phyloP scores from a whole-genome alignment of 2,888 invertebrate species.

The Busseola fusca region DNA sequence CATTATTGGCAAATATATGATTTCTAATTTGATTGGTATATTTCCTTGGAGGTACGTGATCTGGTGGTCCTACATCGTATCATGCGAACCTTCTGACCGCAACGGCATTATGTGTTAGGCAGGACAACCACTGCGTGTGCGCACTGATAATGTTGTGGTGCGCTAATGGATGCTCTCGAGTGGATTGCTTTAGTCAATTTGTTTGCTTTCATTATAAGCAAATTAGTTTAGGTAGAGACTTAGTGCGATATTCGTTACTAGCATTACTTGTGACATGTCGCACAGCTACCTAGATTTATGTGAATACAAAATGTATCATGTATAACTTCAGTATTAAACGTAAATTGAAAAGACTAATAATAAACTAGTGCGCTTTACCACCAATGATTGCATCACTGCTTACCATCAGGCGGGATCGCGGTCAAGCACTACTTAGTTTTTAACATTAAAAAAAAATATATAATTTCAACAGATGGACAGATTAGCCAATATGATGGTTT shows the following conservation, averaged over 20 bases:
- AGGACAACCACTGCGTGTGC: conserved; percentile 37
- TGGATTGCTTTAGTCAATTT: conserved; percentile 44
- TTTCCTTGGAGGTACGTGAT: neutral
- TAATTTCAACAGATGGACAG: neutral
- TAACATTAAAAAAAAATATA: too few relatives aligned
- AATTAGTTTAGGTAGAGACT: conserved; percentile 17
- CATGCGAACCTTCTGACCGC: conserved; percentile 12
- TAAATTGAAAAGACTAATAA: too few relatives aligned
- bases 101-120: neutral
- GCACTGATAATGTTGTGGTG: conserved; percentile 37
- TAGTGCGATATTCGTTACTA: conserved; percentile 15
- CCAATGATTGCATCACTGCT: too few relatives aligned
- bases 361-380: too few relatives aligned
- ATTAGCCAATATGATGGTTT: neutral
- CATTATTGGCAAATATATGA: too few relatives aligned
- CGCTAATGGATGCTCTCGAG: conserved; percentile 43
- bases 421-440: too few relatives aligned
- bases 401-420: too few relatives aligned
- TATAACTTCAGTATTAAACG: neutral
- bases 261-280: neutral
- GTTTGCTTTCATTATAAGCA: conserved; percentile 40
- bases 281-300: neutral
- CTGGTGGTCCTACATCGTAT: neutral
- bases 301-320: neutral
- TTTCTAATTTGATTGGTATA: neutral